Percentiles rank a stretch among this genome's conserved stretches.
These are phyloP conservation scores for Coccyzus lansbergi DNA, from an alignment of 2,797 vertebrate genomes.

Conservation along the genomic window DNA sequence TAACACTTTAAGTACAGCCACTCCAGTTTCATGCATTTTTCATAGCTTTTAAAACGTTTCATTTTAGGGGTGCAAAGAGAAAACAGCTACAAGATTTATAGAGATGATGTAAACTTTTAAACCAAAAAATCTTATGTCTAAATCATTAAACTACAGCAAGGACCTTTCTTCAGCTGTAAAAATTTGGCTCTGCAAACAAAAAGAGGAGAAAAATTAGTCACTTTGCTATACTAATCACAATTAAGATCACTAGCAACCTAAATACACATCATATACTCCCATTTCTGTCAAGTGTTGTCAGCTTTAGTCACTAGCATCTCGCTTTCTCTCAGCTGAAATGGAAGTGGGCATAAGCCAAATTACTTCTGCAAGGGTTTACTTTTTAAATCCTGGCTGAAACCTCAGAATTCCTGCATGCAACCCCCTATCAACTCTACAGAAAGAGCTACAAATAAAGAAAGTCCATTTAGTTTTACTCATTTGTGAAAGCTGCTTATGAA, in stretches of 20 bases:
- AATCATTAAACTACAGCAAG: not conserved
- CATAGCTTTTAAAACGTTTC: not conserved
- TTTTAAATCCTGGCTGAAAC: not conserved
- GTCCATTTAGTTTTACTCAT: not conserved
- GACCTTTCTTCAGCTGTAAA: slow-evolving; percentile 19
- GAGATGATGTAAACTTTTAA: not conserved
- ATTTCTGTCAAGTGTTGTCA: not conserved
- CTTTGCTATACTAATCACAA: not conserved
- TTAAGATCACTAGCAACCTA: not conserved
- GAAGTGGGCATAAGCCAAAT: not conserved
- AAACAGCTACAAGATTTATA: not conserved
- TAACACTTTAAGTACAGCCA: not conserved
- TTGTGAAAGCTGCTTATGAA: not conserved
- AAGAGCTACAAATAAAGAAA: not conserved
- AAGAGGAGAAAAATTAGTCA: slow-evolving; percentile 1
- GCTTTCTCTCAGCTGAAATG: not conserved
- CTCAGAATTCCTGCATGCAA: not conserved
- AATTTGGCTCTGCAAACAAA: slow-evolving; percentile 57
- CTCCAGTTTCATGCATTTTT: not conserved
- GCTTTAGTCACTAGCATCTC: not conserved
- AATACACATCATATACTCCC: not conserved
- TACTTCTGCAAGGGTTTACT: not conserved
- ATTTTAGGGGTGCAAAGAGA: not conserved
- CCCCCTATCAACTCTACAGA: accelerated
- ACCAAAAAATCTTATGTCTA: not conserved